phyloP scores from a whole-genome alignment of 2,113 vertebrate species.

The Semicossyphus pulcher region DNA sequence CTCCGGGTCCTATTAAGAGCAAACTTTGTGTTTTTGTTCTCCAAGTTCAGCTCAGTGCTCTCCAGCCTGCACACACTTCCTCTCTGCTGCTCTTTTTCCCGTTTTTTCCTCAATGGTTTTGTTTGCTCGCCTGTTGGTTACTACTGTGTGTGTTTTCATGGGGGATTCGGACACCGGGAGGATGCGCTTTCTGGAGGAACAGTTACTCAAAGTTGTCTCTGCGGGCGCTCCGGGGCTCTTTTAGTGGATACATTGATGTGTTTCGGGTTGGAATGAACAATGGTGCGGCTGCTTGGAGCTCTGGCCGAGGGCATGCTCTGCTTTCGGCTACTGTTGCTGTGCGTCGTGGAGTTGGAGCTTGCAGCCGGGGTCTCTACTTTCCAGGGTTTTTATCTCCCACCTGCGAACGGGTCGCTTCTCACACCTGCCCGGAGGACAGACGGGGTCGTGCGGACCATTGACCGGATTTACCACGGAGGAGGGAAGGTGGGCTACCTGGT shows the following conservation, averaged over 20 bases:
- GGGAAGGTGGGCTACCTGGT: constrained; percentile 92
- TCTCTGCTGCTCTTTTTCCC: constrained; percentile 50
- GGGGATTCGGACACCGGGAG: constrained; percentile 61
- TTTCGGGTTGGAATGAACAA: constrained; percentile 67
- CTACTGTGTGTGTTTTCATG: constrained; percentile 60
- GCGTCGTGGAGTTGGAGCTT: constrained; percentile 62
- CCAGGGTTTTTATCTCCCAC: constrained; percentile 75
- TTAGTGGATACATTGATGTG: constrained; percentile 64
- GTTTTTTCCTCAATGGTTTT: constrained; percentile 54
- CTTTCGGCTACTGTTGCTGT: constrained; percentile 73
- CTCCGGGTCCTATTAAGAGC: constrained; percentile 83
- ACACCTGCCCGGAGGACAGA: constrained; percentile 81
- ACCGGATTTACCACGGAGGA: constrained; percentile 90
- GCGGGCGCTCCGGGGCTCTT: constrained; percentile 23
- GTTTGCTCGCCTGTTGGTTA: constrained; percentile 61
- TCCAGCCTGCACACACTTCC: constrained; percentile 61
- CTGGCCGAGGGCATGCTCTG: constrained; percentile 64
- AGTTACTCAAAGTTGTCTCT: constrained; percentile 49
- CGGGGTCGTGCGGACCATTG: constrained; percentile 88
- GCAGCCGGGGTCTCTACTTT: constrained; percentile 56
- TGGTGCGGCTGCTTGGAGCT: constrained; percentile 67
- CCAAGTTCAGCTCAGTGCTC: constrained; percentile 83
- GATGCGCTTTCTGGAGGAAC: constrained; percentile 72
- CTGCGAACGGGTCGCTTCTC: constrained; percentile 74
- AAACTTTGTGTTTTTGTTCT: constrained; percentile 87